Evolutionary conservation across 2,797 vertebrate genomes (phyloP).

Genomic region (Spea hammondii): DNA sequence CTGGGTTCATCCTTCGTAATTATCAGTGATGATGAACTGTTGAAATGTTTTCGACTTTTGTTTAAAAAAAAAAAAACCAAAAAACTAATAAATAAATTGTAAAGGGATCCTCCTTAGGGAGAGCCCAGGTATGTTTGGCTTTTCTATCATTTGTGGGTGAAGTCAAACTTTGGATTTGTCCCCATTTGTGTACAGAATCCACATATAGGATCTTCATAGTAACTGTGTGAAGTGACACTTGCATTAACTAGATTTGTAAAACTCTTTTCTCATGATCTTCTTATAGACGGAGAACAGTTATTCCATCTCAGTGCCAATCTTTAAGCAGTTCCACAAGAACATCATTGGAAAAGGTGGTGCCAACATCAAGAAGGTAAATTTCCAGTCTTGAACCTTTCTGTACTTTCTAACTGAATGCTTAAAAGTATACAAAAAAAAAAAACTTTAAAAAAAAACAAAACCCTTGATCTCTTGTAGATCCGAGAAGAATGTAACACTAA

Average conservation of each 20-base stretch:
- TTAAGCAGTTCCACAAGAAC: slow-evolving; percentile 99
- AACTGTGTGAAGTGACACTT: too few species aligned
- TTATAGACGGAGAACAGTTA: slow-evolving; percentile 91
- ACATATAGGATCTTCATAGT: too few species aligned
- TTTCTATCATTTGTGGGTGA: background rate
- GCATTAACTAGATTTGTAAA: too few species aligned
- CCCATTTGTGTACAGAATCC: background rate
- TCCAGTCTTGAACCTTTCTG: background rate
- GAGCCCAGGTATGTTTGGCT: background rate
- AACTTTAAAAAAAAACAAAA: background rate
- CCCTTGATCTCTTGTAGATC: slow-evolving; percentile 70
- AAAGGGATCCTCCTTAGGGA: background rate
- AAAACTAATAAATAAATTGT: too few species aligned
- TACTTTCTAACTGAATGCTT: background rate
- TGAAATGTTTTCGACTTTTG: too few species aligned
- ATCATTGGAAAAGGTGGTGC: slow-evolving; percentile 98
- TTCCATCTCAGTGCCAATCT: slow-evolving; percentile 95
- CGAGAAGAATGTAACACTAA: slow-evolving; percentile 97
- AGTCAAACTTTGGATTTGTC: background rate
- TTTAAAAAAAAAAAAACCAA: too few species aligned
- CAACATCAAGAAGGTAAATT: slow-evolving; percentile 93
- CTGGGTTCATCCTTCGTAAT: too few species aligned
- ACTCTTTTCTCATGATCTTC: background rate
- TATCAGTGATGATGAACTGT: too few species aligned
- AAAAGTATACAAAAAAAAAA: too few species aligned